Evolutionary conservation across 2,797 vertebrate genomes (phyloP).

Genomic region (Hafferia zeledoni): DNA sequence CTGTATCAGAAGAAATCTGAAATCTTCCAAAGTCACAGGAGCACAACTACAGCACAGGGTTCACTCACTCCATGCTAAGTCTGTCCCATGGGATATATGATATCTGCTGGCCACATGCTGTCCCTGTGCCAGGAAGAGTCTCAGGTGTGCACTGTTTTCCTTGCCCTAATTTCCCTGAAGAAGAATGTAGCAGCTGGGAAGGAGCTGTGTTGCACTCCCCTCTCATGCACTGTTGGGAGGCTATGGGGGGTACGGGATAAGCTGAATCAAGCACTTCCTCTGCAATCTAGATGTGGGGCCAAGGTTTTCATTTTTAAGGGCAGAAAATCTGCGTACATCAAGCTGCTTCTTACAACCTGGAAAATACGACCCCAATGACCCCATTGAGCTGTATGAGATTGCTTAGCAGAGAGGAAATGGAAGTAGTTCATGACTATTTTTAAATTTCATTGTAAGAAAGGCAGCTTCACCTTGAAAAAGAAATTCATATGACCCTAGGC

Average conservation of each 20-base stretch:
- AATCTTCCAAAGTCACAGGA: background rate
- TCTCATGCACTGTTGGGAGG: background rate
- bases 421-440: constrained; percentile 9
- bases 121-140: background rate
- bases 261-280: background rate
- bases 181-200: background rate
- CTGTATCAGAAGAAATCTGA: background rate
- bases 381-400: background rate
- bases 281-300: background rate
- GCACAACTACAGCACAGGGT: background rate
- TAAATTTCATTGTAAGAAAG: constrained; percentile 25
- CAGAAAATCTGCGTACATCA: background rate
- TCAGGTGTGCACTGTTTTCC: background rate
- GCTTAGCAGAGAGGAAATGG: background rate
- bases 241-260: rapidly evolving
- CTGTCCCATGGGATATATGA: background rate
- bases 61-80: background rate
- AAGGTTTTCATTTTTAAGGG: background rate
- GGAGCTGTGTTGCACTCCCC: background rate
- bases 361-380: background rate
- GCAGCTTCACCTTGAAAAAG: background rate
- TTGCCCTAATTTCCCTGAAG: background rate
- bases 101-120: background rate
- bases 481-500: background rate
- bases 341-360: background rate